Evolutionary conservation across 2,113 vertebrate species (phyloP), one percentile per base, ranked within the genome.

Genomic region (Ictidomys tridecemlineatus): DNA sequence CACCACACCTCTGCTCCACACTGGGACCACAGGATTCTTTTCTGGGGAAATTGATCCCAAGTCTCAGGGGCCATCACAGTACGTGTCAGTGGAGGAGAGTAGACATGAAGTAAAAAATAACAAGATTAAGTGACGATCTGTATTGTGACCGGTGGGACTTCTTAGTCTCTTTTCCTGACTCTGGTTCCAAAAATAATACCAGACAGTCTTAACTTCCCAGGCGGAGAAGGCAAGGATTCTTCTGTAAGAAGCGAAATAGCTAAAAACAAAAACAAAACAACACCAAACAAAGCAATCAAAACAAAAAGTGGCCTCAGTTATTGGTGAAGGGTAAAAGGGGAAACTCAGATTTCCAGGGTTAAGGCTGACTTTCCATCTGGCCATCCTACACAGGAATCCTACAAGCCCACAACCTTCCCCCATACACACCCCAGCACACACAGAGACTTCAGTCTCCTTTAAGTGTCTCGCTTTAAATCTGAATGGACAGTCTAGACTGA

Each of bases 241-340:
- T 88, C 56, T 88, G 76, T 74, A 53, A 96, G 34, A 94, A 95
- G 92, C 3, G n/a, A 18, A 89, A 42, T 14, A 84, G 39, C 20
- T 69, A 72, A 85, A 82, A 74, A 32, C 22, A 58, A 85, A 82
- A 74, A 20, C 22, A 58, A 83, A 51, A 73, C 8, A 89, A 2
- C 61, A 93, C 77, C 20, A 61, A 28, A 8, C 61, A 74, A 69
- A 76, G 18, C 39, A 61, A 28, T 14, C 53, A 74, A 69, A 76
- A 13, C 56, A 96, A 70, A 90, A 84, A 65, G 61, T 76, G n/a
- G 45, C 34, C 24, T 91, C 56, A 48, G 37, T 65, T 56, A 70
- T 5, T 96, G 22, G 51, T 37, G 0, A 32, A 28, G 45, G 34
- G 1, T n/a, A 48, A 17, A 16, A 14, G 10, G 39, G 61, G 32